These are phyloP conservation scores for Lanius collurio DNA, from an alignment of 2,113 vertebrate species.

Conservation along the genomic window DNA sequence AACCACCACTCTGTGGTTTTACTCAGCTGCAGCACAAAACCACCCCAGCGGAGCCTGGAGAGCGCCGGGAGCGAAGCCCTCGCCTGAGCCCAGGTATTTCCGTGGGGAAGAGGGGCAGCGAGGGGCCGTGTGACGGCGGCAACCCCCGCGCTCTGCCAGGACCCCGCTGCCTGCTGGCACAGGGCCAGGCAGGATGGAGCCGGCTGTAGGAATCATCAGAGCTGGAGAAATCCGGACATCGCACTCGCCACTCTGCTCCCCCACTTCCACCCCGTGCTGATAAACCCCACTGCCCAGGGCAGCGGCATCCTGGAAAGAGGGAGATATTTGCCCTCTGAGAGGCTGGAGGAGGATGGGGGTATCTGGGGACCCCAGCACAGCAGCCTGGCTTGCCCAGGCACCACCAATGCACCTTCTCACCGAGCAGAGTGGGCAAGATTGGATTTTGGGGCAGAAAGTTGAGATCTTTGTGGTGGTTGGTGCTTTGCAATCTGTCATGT, in stretches of 20 bases:
- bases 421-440: not conserved
- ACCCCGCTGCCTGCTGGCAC: not conserved
- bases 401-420: not conserved
- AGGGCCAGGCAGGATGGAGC: not conserved
- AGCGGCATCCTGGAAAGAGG: not conserved
- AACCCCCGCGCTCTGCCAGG: not conserved
- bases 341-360: not conserved
- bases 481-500: not conserved
- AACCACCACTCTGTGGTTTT: slow-evolving; percentile 30
- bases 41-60: not conserved
- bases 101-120: not conserved
- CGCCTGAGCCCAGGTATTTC: slow-evolving; percentile 17
- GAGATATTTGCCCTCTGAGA: not conserved
- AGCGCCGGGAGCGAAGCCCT: not conserved
- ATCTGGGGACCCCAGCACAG: rapidly evolving
- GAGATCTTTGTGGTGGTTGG: not conserved
- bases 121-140: not conserved
- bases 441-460: not conserved
- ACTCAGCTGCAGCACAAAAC: slow-evolving; percentile 44
- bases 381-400: not conserved
- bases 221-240: not conserved
- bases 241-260: not conserved
- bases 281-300: not conserved
- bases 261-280: not conserved
- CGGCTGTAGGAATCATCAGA: not conserved